A percentile compares a stretch with the other conserved stretches of the same genome.
Conservation (phyloP, 1,140 invertebrate species). For the Bicyclus anynana region DNA sequence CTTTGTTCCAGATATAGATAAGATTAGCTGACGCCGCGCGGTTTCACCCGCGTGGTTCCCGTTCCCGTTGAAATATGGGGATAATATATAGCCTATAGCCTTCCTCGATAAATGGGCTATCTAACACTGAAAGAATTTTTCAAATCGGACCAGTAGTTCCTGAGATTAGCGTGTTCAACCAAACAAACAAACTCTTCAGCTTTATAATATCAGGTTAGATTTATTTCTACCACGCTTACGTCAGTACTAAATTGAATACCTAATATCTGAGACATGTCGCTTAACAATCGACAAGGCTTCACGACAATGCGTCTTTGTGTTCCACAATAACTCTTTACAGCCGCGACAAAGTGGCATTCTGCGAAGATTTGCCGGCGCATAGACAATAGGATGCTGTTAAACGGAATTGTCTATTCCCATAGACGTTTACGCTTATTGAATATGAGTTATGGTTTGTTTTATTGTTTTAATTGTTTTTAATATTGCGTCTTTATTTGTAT, state of each 20-base stretch:
- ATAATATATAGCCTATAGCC: too few species aligned
- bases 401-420: constrained; percentile 48
- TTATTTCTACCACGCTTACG: constrained; percentile 5
- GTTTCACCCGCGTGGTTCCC: too few species aligned
- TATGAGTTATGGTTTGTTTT: constrained; percentile 31
- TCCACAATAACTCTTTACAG: constrained; percentile 58
- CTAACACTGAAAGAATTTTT: too few species aligned
- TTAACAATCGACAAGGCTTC: constrained; percentile 46
- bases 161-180: too few species aligned
- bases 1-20: too few species aligned
- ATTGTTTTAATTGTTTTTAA: constrained; percentile 31
- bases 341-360: constrained; percentile 55
- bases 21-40: too few species aligned
- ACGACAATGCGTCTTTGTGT: constrained; percentile 53
- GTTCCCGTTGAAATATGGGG: too few species aligned
- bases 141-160: too few species aligned
- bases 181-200: too few species aligned
- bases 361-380: constrained; percentile 60
- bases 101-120: too few species aligned
- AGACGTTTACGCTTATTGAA: constrained; percentile 50
- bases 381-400: constrained; percentile 37
- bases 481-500: constrained; percentile 5
- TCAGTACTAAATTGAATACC: constrained; percentile 26
- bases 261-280: constrained; percentile 26
- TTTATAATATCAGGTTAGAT: neutral